phyloP scores from a whole-genome alignment of 2,797 vertebrate genomes.

The Phalloptychus januarius region DNA sequence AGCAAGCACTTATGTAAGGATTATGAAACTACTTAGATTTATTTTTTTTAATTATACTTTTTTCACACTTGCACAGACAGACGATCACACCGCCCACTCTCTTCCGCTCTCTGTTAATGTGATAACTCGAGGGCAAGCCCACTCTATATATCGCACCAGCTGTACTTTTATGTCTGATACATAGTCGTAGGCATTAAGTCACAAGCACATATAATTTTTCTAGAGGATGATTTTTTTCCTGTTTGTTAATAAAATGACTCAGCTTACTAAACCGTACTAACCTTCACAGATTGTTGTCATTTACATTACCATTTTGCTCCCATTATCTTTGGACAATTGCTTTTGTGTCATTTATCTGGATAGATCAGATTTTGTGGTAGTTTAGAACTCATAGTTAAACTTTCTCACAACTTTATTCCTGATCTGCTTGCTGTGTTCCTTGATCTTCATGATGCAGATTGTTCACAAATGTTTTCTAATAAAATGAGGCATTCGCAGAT shows the following conservation, averaged over 20 bases:
- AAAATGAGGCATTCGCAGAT: not conserved
- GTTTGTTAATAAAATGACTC: slow-evolving; percentile 34
- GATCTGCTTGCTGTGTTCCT: not conserved
- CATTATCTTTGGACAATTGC: slow-evolving; percentile 17
- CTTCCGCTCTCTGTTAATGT: slow-evolving; percentile 38
- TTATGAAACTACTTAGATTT: slow-evolving; percentile 25
- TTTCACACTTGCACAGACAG: not conserved
- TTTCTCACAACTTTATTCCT: not conserved
- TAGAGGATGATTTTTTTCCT: slow-evolving; percentile 27
- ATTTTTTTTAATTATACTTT: slow-evolving; percentile 1
- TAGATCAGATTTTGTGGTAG: not conserved
- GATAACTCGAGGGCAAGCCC: slow-evolving; percentile 49
- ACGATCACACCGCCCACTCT: slow-evolving; percentile 46
- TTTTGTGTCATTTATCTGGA: not conserved
- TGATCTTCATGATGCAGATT: not conserved
- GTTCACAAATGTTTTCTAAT: not conserved
- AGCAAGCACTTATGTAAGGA: slow-evolving; percentile 35
- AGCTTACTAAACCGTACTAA: slow-evolving; percentile 14
- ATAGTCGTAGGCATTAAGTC: slow-evolving; percentile 41
- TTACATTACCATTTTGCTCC: slow-evolving; percentile 9
- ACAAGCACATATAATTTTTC: slow-evolving; percentile 25
- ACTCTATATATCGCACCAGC: slow-evolving; percentile 56
- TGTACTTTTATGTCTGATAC: slow-evolving; percentile 44
- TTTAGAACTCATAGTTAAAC: slow-evolving; percentile 5
- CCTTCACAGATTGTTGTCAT: not conserved